A percentile compares a stretch with the other conserved stretches of the same genome.
Evolutionary conservation across 2,797 vertebrate genomes (phyloP).

Genomic region (Dromococcyx pavoninus): DNA sequence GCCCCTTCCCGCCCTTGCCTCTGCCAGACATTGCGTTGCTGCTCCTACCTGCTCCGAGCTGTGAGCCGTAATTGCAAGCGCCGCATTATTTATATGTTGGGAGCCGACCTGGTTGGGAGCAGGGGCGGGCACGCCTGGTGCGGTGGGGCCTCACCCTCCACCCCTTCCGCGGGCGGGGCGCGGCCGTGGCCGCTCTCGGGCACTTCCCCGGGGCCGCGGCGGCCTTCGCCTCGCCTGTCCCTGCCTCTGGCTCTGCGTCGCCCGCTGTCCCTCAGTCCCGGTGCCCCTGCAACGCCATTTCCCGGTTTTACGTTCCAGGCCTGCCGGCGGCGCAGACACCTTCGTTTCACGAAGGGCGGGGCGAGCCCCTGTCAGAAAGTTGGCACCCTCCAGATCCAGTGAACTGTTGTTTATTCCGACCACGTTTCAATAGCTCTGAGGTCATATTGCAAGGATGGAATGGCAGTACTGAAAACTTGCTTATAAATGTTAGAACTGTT

Average conservation of each 20-base stretch:
- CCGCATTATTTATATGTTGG: rapidly evolving
- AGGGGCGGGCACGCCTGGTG: neutral
- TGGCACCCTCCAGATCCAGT: no score
- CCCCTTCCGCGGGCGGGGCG: neutral
- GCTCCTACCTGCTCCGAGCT: no score
- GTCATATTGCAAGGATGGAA: rapidly evolving
- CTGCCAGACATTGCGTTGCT: neutral
- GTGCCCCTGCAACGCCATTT: rapidly evolving
- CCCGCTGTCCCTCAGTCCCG: rapidly evolving
- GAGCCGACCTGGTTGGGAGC: neutral
- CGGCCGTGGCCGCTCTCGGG: no score
- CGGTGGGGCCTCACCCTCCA: neutral
- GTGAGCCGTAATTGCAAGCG: rapidly evolving
- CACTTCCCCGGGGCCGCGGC: no score
- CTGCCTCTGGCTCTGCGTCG: rapidly evolving
- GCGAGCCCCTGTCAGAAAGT: no score
- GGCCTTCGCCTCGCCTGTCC: rapidly evolving
- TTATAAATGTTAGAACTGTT: rapidly evolving
- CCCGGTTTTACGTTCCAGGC: rapidly evolving
- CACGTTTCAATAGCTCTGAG: rapidly evolving
- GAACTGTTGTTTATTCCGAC: rapidly evolving
- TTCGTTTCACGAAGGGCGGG: no score
- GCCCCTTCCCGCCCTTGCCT: constrained; percentile 17
- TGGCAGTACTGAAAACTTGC: rapidly evolving
- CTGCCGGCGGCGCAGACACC: neutral